A percentile compares a stretch with the other conserved stretches of the same genome.
These are phyloP conservation scores for Oceanites oceanicus DNA, from an alignment of 2,113 vertebrate genomes.

Conservation along the genomic window DNA sequence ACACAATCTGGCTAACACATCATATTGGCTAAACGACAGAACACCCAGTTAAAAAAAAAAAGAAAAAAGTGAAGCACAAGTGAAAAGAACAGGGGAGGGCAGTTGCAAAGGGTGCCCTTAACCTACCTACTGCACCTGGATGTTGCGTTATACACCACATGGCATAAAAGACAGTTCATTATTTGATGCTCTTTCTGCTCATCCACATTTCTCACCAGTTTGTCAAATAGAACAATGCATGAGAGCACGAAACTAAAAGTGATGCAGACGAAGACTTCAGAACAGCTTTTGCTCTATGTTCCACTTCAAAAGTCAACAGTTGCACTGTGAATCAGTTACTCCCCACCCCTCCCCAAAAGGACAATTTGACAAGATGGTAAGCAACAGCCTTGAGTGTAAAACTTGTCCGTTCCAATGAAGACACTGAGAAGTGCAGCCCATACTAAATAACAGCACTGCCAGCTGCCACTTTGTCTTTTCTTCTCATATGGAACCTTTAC, in stretches of 20 bases:
- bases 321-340: not conserved
- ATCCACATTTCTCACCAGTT: not conserved
- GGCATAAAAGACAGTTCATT: not conserved
- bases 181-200: not conserved
- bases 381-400: not conserved
- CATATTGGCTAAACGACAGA: not conserved
- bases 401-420: not conserved
- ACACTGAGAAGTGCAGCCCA: not conserved
- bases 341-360: not conserved
- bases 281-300: not conserved
- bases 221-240: not conserved
- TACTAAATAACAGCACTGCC: not conserved
- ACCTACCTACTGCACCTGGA: not conserved
- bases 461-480: not conserved
- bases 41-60: not conserved
- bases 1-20: not conserved
- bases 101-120: not conserved
- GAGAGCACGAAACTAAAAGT: not conserved
- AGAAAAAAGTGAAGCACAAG: not conserved
- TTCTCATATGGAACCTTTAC: not conserved
- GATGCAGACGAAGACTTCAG: not conserved
- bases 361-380: not conserved
- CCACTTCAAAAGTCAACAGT: not conserved
- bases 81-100: not conserved
- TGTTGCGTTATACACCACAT: not conserved